Base-by-base conservation (phyloP, 2,113 vertebrate genomes). In the Channa argus region DNA sequence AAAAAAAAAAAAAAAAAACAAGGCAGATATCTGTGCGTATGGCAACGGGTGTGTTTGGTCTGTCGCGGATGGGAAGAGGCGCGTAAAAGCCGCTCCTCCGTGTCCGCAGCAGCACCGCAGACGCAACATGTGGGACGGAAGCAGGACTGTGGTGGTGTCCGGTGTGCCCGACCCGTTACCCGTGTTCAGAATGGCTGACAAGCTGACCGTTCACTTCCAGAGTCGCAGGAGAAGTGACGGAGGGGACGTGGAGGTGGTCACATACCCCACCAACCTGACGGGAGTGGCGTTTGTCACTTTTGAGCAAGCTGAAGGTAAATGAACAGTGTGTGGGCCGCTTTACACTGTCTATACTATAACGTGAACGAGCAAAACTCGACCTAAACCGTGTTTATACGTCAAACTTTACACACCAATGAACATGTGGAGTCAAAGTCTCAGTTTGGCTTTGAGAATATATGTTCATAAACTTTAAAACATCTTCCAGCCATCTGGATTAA, bases 231-330 rank as follows among this genome's bases (percentile, higher is more conserved):
- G 77, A 51, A 91, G 83, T 2, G 3, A 12, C 0, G 90, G 92
- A 24, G 92, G 91, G 9, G 92, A 92, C 51, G 86, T 92, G 12
- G 77, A 85, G 41, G 47, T 1, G 12, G 74, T 88, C 6, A 8
- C 1, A 0, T 90, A 79, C 7, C 91, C 86, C 24, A 86, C 79
- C 9, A 10, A 46, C 63, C n/a, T 74, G 61, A 58, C 36, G 3
- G 87, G 91, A 5, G 88, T 86, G 2, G 92, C 89, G 2, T 89
- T 86, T n/a, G 78, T 93, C 37, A 82, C 85, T 1, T 91, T 89
- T 46, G 74, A 85, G 41, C 8, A 12, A 24, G 39, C 39, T 33
- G 36, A 56, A 92, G 92, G 92, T 92, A 77, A 84, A 46, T 15
- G 0, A 13, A 39, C 6, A 11, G 6, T n/a, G 14, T 24, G 41